Conservation (phyloP, 92 coral and sea anemone species). For the Parazoanthus swiftii region DNA sequence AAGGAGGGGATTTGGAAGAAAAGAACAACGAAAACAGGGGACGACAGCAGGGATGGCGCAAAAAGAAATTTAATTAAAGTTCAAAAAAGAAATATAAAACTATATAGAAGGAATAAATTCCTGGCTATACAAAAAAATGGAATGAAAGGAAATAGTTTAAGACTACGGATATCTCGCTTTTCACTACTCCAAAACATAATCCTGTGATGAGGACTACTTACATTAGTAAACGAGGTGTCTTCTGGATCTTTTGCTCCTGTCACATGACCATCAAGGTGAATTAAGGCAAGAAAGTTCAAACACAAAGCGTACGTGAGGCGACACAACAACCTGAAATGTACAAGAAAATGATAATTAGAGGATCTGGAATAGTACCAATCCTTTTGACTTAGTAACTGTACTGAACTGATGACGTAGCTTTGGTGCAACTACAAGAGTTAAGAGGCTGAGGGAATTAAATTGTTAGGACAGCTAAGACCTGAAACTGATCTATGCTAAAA, state of each 20-base stretch:
- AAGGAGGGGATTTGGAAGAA: not conserved
- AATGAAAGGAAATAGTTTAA: no score
- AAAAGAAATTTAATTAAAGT: not conserved
- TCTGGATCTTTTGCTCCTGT: conserved; percentile 73
- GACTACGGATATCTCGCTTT: not conserved
- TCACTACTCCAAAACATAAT: not conserved
- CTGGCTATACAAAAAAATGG: no score
- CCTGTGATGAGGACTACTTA: conserved; percentile 27
- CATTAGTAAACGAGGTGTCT: conserved; percentile 93
- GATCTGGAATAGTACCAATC: no score
- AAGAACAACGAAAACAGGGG: no score
- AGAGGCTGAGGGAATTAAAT: no score
- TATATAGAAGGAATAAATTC: no score
- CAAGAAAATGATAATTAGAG: not conserved
- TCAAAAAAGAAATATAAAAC: no score
- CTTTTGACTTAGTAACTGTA: no score
- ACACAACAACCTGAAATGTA: conserved; percentile 71
- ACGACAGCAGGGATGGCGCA: not conserved
- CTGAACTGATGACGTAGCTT: no score
- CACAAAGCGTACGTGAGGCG: conserved; percentile 98
- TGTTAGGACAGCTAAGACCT: no score
- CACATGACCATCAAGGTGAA: conserved; percentile 99
- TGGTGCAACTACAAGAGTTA: no score
- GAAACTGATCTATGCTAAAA: no score
- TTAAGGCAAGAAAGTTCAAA: conserved; percentile 90